Percentiles rank a stretch among this genome's conserved stretches.
Conservation (phyloP, 2,888 invertebrate genomes). For the Papilio elwesi region DNA sequence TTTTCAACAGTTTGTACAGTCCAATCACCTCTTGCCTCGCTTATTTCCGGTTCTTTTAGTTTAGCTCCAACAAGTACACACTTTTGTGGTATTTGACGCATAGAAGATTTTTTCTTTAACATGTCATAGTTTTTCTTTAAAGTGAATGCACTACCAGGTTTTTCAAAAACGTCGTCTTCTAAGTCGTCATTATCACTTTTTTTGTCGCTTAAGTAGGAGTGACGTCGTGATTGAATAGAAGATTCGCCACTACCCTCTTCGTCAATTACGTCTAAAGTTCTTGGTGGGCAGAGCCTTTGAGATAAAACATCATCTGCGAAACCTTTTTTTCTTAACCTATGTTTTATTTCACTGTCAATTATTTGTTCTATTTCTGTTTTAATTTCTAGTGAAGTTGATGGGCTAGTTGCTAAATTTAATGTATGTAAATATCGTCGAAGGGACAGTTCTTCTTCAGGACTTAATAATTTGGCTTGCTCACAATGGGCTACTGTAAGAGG, state of each 20-base stretch:
- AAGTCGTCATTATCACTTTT: slow-evolving; percentile 76
- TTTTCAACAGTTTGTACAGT: slow-evolving; percentile 79
- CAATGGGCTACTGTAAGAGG: slow-evolving; percentile 74
- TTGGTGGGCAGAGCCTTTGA: slow-evolving; percentile 84
- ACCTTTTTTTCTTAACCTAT: slow-evolving; percentile 71
- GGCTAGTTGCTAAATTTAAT: slow-evolving; percentile 81
- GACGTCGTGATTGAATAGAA: slow-evolving; percentile 83
- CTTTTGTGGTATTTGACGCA: slow-evolving; percentile 69
- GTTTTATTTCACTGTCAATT: slow-evolving; percentile 74
- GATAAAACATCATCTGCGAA: slow-evolving; percentile 67
- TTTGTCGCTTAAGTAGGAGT: slow-evolving; percentile 79
- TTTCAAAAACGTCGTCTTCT: slow-evolving; percentile 80
- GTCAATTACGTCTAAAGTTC: slow-evolving; percentile 90
- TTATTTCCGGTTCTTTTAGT: slow-evolving; percentile 82
- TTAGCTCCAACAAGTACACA: slow-evolving; percentile 86
- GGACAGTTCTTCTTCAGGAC: slow-evolving; percentile 83
- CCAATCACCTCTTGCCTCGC: slow-evolving; percentile 85
- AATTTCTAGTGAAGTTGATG: slow-evolving; percentile 73
- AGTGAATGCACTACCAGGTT: slow-evolving; percentile 48
- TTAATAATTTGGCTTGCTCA: slow-evolving; percentile 72
- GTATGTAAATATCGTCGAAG: slow-evolving; percentile 83
- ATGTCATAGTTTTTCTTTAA: slow-evolving; percentile 10
- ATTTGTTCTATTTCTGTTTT: slow-evolving; percentile 76
- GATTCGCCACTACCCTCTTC: slow-evolving; percentile 89
- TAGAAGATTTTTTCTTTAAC: slow-evolving; percentile 56